Evolutionary conservation across 2,888 invertebrate genomes (phyloP).

Genomic region (Noctua pronuba): DNA sequence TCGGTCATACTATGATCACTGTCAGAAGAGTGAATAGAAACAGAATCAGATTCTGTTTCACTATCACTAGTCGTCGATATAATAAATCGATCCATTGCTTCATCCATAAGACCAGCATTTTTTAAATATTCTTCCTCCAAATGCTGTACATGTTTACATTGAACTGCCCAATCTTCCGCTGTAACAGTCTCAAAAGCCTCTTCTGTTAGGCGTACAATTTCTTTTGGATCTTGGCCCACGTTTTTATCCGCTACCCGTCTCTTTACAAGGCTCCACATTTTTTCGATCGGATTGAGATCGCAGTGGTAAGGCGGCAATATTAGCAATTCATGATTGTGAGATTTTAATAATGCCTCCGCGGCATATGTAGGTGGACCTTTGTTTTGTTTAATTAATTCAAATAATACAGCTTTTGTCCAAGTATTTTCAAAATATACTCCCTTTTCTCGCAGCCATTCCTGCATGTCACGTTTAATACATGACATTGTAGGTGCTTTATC

Average conservation of each 20-base stretch:
- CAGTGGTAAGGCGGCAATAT: too few relatives aligned
- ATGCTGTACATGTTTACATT: slow-evolving; percentile 45
- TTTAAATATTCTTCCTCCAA: slow-evolving; percentile 32
- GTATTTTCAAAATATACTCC: slow-evolving; percentile 53
- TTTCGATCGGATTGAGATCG: slow-evolving; percentile 54
- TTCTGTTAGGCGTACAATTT: slow-evolving; percentile 27
- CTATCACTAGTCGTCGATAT: slow-evolving; percentile 29
- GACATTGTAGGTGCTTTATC: slow-evolving; percentile 49
- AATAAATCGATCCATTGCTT: slow-evolving; percentile 42
- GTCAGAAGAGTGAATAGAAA: slow-evolving; percentile 27
- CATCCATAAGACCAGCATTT: slow-evolving; percentile 31
- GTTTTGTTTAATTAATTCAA: slow-evolving; percentile 58
- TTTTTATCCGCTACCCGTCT: slow-evolving; percentile 59
- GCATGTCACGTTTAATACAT: slow-evolving; percentile 28
- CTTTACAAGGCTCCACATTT: slow-evolving; percentile 57
- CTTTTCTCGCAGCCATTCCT: slow-evolving; percentile 48
- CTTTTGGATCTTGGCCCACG: slow-evolving; percentile 25
- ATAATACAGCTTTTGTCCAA: slow-evolving; percentile 42
- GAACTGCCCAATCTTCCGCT: slow-evolving; percentile 40
- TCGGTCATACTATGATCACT: slow-evolving; percentile 39
- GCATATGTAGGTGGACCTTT: slow-evolving; percentile 54
- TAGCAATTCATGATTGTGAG: too few relatives aligned
- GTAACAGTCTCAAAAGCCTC: slow-evolving; percentile 51
- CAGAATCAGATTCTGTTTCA: slow-evolving; percentile 40
- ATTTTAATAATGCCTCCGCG: too few relatives aligned